Evolutionary conservation across 2,797 vertebrate genomes (phyloP).

Genomic region (Perodicticus potto): DNA sequence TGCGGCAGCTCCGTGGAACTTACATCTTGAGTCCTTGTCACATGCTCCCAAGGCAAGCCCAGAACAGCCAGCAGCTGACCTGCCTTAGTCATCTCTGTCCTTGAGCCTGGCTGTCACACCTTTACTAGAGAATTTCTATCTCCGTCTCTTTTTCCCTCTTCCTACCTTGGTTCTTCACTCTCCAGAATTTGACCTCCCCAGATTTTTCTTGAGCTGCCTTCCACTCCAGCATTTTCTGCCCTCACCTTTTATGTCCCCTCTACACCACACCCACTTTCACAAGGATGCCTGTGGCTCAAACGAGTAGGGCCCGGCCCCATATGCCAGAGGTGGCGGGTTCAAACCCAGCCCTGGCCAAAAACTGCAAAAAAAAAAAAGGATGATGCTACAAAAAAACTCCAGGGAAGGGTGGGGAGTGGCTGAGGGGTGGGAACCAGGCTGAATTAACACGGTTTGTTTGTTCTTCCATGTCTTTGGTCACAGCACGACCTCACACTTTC

Average conservation of each 20-base stretch:
- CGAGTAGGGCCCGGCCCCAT: too few relatives aligned
- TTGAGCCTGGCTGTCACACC: neutral
- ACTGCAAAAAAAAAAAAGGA: neutral
- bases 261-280: neutral
- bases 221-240: neutral
- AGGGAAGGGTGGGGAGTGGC: neutral
- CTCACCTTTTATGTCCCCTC: neutral
- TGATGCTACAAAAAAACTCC: neutral
- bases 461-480: neutral
- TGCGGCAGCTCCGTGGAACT: neutral
- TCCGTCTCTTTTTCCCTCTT: neutral
- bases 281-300: too few relatives aligned
- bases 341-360: too few relatives aligned
- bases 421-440: too few relatives aligned
- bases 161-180: neutral
- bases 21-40: neutral
- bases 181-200: neutral
- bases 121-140: neutral
- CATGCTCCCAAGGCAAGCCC: neutral
- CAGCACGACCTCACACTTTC: neutral
- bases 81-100: neutral
- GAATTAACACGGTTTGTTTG: neutral
- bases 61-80: neutral
- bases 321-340: too few relatives aligned
- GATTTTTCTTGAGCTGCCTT: neutral